phyloP scores from a whole-genome alignment of 2,113 vertebrate species.

The Girardinichthys multiradiatus region DNA sequence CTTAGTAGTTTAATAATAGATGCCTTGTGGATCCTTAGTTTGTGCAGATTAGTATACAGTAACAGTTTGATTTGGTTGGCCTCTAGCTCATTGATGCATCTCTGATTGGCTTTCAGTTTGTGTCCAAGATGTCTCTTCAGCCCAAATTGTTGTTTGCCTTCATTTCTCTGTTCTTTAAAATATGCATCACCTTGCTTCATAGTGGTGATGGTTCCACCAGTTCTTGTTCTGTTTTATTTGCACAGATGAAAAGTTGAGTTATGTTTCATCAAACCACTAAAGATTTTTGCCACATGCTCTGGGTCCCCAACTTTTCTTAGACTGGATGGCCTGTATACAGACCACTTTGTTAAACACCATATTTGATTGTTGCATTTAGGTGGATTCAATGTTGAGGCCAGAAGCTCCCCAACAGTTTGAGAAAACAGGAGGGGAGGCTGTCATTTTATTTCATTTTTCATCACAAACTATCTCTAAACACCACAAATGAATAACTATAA shows the following conservation, averaged over 20 bases:
- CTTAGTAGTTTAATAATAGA: neutral
- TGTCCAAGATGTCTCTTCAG: neutral
- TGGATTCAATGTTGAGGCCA: neutral
- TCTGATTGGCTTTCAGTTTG: neutral
- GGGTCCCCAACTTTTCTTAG: neutral
- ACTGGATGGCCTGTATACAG: neutral
- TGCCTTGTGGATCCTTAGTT: neutral
- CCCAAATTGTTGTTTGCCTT: neutral
- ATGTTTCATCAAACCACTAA: conserved; percentile 14
- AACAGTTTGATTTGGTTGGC: neutral
- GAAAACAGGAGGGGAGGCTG: neutral
- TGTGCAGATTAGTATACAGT: neutral
- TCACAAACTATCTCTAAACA: neutral
- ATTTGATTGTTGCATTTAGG: neutral
- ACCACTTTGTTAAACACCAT: conserved; percentile 5
- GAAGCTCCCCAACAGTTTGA: neutral
- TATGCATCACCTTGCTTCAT: neutral
- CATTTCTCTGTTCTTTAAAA: neutral
- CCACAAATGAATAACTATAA: neutral
- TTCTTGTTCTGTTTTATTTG: neutral
- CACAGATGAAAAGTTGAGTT: conserved; percentile 34
- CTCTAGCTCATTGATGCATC: neutral
- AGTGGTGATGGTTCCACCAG: neutral
- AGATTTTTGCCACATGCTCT: neutral
- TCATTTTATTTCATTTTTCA: neutral